Evolutionary conservation across 2,888 invertebrate genomes (phyloP).

Genomic region (Sesamia inferens): DNA sequence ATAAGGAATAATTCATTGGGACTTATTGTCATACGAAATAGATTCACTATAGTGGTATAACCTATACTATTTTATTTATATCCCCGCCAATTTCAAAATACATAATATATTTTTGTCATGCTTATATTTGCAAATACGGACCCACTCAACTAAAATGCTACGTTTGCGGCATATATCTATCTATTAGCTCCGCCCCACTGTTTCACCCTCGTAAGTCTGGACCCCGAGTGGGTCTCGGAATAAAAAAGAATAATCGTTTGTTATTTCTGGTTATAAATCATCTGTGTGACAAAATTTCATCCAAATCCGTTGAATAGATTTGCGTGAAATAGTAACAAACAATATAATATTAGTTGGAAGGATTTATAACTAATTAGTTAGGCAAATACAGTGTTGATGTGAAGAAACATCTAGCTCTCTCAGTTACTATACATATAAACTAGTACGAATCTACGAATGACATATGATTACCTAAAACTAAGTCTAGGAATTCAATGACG

Average conservation of each 20-base stretch:
- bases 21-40: neutral
- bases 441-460: conserved; percentile 20
- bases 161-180: neutral
- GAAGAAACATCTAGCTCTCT: neutral
- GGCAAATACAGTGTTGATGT: neutral
- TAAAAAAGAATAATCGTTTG: too few species aligned
- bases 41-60: neutral
- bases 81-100: conserved; percentile 2
- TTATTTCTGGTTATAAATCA: too few species aligned
- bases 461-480: conserved; percentile 39
- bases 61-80: neutral
- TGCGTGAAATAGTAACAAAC: too few species aligned
- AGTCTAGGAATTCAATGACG: conserved; percentile 26
- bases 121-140: neutral
- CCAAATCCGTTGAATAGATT: too few species aligned
- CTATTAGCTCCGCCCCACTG: neutral
- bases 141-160: neutral
- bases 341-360: too few species aligned
- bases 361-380: neutral
- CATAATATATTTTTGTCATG: neutral
- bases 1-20: neutral
- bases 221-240: too few species aligned
- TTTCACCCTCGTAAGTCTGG: neutral
- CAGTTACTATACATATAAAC: conserved; percentile 10
- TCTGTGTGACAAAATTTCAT: too few species aligned